Conservation (phyloP, 2,888 invertebrate genomes). For the Panopea generosa region DNA sequence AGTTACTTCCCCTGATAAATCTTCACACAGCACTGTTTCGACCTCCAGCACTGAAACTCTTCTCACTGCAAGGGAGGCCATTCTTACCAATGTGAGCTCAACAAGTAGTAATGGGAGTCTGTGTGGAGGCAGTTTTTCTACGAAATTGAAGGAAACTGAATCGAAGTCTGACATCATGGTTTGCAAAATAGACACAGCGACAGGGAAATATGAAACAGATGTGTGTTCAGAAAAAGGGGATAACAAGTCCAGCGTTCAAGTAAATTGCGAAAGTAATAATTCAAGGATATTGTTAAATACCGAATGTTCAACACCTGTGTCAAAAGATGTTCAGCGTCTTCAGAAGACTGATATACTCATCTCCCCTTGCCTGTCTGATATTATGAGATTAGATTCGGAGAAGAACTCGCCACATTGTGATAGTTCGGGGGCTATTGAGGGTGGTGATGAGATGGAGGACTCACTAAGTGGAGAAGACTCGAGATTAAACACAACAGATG, state of each 20-base stretch:
- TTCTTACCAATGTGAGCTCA: conserved; percentile 10
- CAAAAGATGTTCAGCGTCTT: conserved; percentile 5
- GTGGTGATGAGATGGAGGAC: conserved; percentile 44
- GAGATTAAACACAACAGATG: conserved; percentile 59
- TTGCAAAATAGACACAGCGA: conserved; percentile 22
- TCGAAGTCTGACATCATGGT: conserved; percentile 7
- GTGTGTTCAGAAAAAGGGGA: background rate
- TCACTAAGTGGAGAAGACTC: conserved; percentile 21
- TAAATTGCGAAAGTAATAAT: background rate
- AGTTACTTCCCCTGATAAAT: conserved; percentile 29
- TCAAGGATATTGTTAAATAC: background rate
- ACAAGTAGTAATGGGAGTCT: too few relatives aligned
- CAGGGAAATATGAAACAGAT: conserved; percentile 23
- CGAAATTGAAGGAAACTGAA: too few relatives aligned
- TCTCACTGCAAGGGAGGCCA: conserved; percentile 63
- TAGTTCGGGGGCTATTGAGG: conserved; percentile 31
- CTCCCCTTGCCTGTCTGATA: conserved; percentile 55
- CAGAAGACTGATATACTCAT: conserved; percentile 36
- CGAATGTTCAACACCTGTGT: conserved; percentile 14
- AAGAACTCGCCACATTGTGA: conserved; percentile 22
- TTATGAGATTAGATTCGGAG: conserved; percentile 33
- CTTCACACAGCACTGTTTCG: conserved; percentile 19
- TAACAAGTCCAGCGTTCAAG: too few relatives aligned
- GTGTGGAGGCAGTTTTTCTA: too few relatives aligned
- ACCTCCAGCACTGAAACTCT: conserved; percentile 64